A percentile compares a stretch with the other conserved stretches of the same genome.
Conservation (phyloP, 2,797 vertebrate species). For the Emydoidea blandingii region DNA sequence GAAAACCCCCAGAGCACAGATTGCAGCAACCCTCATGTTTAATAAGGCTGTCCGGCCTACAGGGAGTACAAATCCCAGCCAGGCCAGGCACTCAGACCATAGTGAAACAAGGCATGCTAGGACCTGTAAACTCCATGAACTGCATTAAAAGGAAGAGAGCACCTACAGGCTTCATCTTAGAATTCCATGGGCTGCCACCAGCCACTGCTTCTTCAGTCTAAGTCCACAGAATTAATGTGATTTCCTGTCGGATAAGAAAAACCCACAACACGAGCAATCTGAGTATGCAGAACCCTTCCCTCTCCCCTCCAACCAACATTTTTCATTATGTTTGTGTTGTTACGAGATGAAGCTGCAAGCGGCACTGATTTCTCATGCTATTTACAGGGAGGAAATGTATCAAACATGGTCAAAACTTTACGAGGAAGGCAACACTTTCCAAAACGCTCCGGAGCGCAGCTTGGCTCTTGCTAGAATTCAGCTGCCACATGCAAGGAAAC, state of each 20-base stretch:
- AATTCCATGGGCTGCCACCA: neutral
- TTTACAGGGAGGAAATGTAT: constrained; percentile 34
- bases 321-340: fast-evolving
- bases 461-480: constrained; percentile 11
- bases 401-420: constrained; percentile 61
- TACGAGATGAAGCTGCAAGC: neutral
- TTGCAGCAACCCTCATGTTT: too few species aligned
- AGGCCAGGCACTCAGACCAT: neutral
- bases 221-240: neutral
- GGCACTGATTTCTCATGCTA: neutral
- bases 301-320: neutral
- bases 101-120: neutral
- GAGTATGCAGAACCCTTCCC: neutral
- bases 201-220: neutral
- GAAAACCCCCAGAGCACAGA: neutral
- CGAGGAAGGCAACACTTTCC: constrained; percentile 32
- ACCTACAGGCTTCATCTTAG: neutral
- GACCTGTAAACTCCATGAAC: neutral
- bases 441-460: constrained; percentile 20
- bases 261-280: neutral
- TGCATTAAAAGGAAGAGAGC: neutral
- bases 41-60: too few species aligned
- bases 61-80: too few species aligned
- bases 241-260: neutral
- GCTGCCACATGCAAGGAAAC: neutral